Conservation (phyloP, 2,113 vertebrate species). For the Steatornis caripensis region DNA sequence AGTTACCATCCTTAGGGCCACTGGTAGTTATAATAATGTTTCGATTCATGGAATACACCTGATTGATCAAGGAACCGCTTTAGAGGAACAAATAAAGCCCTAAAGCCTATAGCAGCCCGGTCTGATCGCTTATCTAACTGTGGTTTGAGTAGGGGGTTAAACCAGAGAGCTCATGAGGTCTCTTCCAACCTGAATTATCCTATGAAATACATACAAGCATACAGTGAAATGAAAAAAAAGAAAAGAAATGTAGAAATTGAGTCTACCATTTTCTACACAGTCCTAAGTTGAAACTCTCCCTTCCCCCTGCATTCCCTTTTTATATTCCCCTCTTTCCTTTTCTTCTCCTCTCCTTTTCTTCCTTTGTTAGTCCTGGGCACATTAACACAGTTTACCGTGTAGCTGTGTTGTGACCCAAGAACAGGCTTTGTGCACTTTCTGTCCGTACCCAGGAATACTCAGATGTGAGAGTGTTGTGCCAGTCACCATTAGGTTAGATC, state of each 20-base stretch:
- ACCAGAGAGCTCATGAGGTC: rapidly evolving
- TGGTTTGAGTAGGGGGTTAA: not conserved
- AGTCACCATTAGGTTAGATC: not conserved
- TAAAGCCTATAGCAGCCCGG: not conserved
- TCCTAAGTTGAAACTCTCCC: not conserved
- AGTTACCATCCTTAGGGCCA: not conserved
- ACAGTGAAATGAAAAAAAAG: too few species aligned
- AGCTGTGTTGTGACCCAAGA: not conserved
- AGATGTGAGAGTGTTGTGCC: not conserved
- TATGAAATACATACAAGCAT: not conserved
- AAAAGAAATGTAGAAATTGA: not conserved
- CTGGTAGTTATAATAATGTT: not conserved
- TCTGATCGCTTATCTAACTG: not conserved
- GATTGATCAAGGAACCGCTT: not conserved
- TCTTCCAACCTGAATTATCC: not conserved
- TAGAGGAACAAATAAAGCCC: not conserved
- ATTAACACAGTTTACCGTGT: not conserved
- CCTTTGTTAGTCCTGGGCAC: not conserved
- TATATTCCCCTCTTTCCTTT: not conserved
- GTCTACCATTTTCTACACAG: not conserved
- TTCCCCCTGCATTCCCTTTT: rapidly evolving
- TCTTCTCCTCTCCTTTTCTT: not conserved
- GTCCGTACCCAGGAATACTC: not conserved
- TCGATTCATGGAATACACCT: not conserved
- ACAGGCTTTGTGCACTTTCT: not conserved